These are phyloP conservation scores for Accipiter cooperii DNA, from an alignment of 2,113 vertebrate genomes.

Conservation along the genomic window DNA sequence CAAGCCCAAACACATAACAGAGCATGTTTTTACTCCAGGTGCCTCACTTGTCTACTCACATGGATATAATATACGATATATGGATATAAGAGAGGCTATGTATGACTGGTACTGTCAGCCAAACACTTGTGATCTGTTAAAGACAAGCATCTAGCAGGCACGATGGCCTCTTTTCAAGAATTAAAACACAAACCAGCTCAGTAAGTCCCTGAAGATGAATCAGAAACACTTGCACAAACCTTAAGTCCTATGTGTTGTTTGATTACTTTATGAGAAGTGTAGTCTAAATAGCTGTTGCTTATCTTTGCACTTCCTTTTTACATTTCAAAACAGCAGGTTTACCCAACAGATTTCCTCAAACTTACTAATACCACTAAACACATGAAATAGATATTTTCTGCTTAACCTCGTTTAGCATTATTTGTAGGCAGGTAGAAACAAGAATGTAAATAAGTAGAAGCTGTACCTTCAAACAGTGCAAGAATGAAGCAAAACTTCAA, in stretches of 20 bases:
- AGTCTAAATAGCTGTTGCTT: neutral
- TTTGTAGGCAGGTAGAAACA: neutral
- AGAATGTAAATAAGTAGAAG: neutral
- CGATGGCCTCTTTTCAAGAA: neutral
- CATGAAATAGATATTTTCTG: neutral
- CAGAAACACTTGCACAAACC: neutral
- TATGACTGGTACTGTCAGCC: neutral
- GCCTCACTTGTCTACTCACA: neutral
- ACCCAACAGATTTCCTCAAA: neutral
- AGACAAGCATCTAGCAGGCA: neutral
- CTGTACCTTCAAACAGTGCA: neutral
- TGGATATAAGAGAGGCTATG: neutral
- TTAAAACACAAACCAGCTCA: neutral
- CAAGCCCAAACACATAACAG: neutral
- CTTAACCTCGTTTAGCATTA: neutral
- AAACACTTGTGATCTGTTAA: neutral
- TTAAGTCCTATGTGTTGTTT: neutral
- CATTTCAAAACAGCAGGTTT: neutral
- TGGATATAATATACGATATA: neutral
- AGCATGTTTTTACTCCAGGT: neutral
- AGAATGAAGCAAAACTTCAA: neutral
- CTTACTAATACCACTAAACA: neutral
- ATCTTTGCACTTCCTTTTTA: neutral
- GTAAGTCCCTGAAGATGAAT: neutral
- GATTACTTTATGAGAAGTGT: neutral